These are phyloP conservation scores for Neomonachus schauinslandi DNA, from an alignment of 2,113 vertebrate genomes.

Conservation along the genomic window DNA sequence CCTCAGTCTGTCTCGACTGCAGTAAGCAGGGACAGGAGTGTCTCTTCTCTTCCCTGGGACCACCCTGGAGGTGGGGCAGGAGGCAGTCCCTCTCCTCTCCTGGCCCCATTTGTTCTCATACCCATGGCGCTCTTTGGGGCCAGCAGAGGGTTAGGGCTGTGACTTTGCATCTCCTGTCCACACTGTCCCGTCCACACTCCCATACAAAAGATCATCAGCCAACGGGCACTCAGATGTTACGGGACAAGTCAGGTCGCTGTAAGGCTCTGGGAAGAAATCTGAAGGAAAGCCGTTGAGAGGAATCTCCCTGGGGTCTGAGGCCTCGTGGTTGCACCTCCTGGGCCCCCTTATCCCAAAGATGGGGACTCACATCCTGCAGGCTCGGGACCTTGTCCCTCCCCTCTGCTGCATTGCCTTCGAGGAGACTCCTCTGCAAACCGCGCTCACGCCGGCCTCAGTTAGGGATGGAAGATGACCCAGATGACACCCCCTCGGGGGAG, in stretches of 20 bases:
- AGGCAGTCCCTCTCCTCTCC: background rate
- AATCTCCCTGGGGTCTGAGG: background rate
- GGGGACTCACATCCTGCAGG: background rate
- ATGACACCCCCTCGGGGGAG: background rate
- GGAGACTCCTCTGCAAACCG: background rate
- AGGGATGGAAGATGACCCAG: background rate
- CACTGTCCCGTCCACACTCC: background rate
- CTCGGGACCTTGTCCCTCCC: background rate
- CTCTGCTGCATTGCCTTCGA: background rate
- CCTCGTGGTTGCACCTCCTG: background rate
- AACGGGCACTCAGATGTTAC: background rate
- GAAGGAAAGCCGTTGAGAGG: fast-evolving
- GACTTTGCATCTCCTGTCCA: background rate
- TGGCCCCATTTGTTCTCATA: background rate
- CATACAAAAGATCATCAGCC: background rate
- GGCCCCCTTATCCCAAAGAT: too few relatives aligned
- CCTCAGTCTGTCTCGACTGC: constrained; percentile 95
- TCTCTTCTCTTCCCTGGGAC: constrained; percentile 64
- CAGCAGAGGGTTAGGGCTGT: background rate
- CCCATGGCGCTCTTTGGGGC: background rate
- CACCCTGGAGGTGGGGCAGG: background rate
- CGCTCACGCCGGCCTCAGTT: background rate
- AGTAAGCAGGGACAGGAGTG: constrained; percentile 97
- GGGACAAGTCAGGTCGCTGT: too few relatives aligned
- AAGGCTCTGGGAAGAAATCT: too few relatives aligned